Evolutionary conservation across 2,797 vertebrate species (phyloP).

Genomic region (Danio jaintianensis): DNA sequence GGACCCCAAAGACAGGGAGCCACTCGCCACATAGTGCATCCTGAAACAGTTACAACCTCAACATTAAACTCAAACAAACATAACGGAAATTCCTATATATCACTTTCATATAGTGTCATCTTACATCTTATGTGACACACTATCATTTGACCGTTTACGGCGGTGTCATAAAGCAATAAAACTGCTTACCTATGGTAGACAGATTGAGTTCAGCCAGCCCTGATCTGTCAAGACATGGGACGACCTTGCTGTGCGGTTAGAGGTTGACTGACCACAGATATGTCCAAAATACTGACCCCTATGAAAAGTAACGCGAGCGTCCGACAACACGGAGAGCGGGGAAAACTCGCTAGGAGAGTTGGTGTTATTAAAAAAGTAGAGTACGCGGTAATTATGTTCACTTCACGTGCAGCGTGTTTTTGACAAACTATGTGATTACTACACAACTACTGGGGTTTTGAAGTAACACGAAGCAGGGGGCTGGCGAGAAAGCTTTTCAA

Average conservation of each 20-base stretch:
- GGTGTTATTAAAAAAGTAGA: neutral
- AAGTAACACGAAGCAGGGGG: conserved; percentile 29
- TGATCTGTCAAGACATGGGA: conserved; percentile 34
- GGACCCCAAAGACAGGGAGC: conserved; percentile 83
- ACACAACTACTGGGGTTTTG: neutral
- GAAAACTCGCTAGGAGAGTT: neutral
- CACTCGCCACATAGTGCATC: conserved; percentile 80
- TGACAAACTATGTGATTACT: conserved; percentile 20
- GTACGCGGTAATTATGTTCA: neutral
- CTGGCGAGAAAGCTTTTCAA: conserved; percentile 24
- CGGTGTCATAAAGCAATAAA: conserved; percentile 10
- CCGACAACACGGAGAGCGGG: neutral
- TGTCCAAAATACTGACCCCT: conserved; percentile 32
- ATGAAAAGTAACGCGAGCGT: neutral
- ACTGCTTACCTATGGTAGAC: conserved; percentile 18
- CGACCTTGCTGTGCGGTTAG: conserved; percentile 42
- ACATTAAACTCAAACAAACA: neutral
- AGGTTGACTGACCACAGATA: conserved; percentile 40
- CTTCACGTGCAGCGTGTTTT: neutral
- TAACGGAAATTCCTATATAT: neutral
- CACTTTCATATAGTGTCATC: neutral
- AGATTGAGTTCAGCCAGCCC: conserved; percentile 16
- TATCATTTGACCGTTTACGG: neutral
- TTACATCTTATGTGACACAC: neutral
- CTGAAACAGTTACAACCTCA: conserved; percentile 53